phyloP scores from a whole-genome alignment of 2,888 invertebrate species.

The Heterodera filipjevi region DNA sequence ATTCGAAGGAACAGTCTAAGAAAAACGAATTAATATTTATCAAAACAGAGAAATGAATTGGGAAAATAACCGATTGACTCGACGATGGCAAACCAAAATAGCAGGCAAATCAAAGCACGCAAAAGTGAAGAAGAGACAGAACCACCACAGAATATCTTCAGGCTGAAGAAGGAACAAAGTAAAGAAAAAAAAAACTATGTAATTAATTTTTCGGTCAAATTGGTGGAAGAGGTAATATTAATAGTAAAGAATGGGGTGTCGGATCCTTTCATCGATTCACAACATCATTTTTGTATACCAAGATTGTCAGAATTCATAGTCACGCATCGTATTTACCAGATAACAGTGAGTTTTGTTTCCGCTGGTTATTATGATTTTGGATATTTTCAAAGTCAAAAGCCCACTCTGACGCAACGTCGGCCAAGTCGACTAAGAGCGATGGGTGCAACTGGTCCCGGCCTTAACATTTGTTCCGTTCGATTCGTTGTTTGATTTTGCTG shows the following conservation, averaged over 20 bases:
- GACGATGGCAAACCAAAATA: constrained; percentile 35
- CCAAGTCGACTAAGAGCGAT: not conserved
- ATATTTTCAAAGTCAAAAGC: not conserved
- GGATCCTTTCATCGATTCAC: too few species aligned
- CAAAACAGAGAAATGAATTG: not conserved
- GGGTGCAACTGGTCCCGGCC: not conserved
- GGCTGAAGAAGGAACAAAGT: constrained; percentile 28
- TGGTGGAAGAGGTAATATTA: too few species aligned
- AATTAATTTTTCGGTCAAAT: too few species aligned
- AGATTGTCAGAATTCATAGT: too few species aligned
- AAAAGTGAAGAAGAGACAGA: constrained; percentile 37
- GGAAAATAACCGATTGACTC: constrained; percentile 33
- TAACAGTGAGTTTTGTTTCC: too few species aligned
- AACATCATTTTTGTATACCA: too few species aligned
- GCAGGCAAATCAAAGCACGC: constrained; percentile 38
- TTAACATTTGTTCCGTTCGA: not conserved
- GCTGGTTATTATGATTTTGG: too few species aligned
- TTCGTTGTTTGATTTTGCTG: too few species aligned
- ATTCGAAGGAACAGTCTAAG: not conserved
- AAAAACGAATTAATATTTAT: not conserved
- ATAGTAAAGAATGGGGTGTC: too few species aligned
- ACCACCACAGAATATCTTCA: constrained; percentile 42
- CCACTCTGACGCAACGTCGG: not conserved
- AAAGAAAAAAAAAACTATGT: too few species aligned
- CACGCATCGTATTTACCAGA: too few species aligned